phyloP scores from a whole-genome alignment of 2,888 invertebrate species.

The Spilarctia lutea region DNA sequence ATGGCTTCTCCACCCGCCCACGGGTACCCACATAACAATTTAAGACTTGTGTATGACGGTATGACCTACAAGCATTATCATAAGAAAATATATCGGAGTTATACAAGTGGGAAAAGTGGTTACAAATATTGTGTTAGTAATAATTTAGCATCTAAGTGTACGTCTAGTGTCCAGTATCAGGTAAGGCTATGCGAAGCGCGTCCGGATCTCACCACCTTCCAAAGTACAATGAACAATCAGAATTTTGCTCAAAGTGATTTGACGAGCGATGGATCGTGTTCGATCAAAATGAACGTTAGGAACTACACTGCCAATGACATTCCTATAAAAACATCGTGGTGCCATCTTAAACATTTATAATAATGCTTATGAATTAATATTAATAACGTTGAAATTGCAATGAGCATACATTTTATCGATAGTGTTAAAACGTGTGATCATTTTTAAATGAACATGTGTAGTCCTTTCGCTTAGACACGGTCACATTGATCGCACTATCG shows the following conservation, averaged over 20 bases:
- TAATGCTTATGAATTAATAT: constrained; percentile 58
- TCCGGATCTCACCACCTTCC: constrained; percentile 38
- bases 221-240: constrained; percentile 59
- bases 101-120: constrained; percentile 53
- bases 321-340: constrained; percentile 66
- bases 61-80: constrained; percentile 44
- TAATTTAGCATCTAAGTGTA: constrained; percentile 78
- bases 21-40: constrained; percentile 37
- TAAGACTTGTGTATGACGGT: constrained; percentile 50
- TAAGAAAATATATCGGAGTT: constrained; percentile 46
- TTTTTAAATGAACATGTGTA: not conserved
- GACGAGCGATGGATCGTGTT: constrained; percentile 46
- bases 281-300: constrained; percentile 55
- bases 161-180: constrained; percentile 63
- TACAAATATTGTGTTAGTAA: constrained; percentile 61
- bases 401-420: constrained; percentile 28
- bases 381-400: constrained; percentile 33
- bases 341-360: constrained; percentile 66
- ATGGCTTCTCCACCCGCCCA: constrained; percentile 79
- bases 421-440: constrained; percentile 16
- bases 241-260: constrained; percentile 77
- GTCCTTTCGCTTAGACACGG: too few species aligned
- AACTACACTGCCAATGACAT: constrained; percentile 79
- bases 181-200: constrained; percentile 41
- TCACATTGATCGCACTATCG: too few species aligned